Evolutionary conservation across 2,888 invertebrate species (phyloP).

Genomic region (Acrobasis consociella): DNA sequence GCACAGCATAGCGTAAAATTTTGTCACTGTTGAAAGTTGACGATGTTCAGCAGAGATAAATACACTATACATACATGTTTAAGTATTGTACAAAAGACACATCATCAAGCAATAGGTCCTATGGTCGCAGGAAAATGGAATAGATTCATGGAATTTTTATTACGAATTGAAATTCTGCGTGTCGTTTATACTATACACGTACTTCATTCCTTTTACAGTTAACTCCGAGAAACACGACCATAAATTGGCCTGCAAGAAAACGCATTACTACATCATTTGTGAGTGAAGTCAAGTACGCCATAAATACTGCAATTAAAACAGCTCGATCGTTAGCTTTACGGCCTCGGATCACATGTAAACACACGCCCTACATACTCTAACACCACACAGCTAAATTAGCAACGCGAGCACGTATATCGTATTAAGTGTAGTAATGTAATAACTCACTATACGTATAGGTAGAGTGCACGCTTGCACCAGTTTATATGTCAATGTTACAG

Average conservation of each 20-base stretch:
- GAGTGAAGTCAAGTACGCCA: constrained; percentile 25
- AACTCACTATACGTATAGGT: constrained; percentile 48
- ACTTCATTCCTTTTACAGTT: too few relatives aligned
- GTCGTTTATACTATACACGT: too few relatives aligned
- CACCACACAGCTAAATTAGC: constrained; percentile 57
- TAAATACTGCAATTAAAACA: constrained; percentile 53
- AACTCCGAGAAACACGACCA: background rate
- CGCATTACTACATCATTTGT: constrained; percentile 12
- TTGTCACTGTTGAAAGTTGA: too few relatives aligned
- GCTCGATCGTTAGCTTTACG: constrained; percentile 51
- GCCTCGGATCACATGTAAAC: constrained; percentile 65
- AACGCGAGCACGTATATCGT: constrained; percentile 53
- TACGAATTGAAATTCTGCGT: too few relatives aligned
- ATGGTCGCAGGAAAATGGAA: too few relatives aligned
- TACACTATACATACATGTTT: too few relatives aligned
- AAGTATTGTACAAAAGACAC: too few relatives aligned
- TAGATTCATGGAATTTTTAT: too few relatives aligned
- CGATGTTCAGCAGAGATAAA: too few relatives aligned
- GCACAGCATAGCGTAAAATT: too few relatives aligned
- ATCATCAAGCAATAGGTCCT: too few relatives aligned
- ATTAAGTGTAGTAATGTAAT: constrained; percentile 62
- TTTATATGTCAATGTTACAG: constrained; percentile 81
- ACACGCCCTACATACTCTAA: constrained; percentile 66
- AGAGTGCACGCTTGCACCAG: constrained; percentile 41
- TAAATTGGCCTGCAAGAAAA: constrained; percentile 1